Conservation (phyloP, 2,888 invertebrate species). For the Drosophila yooni region DNA sequence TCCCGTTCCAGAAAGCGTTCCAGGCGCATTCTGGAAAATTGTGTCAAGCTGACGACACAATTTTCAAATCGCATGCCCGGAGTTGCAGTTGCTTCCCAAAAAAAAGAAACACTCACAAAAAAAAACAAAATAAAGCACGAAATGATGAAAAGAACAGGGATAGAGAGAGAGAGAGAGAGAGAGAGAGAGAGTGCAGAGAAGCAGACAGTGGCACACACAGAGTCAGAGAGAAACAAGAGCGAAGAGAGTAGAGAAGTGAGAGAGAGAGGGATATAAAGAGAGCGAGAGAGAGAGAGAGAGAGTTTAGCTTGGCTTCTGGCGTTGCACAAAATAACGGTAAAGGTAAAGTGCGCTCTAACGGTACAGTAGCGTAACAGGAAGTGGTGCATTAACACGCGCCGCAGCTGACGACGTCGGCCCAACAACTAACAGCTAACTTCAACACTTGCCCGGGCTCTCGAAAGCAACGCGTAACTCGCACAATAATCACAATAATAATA, state of each 20-base stretch:
- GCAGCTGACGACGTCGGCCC: slow-evolving; percentile 58
- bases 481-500: slow-evolving; percentile 28
- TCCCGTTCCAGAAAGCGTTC: slow-evolving; percentile 60
- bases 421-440: slow-evolving; percentile 36
- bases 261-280: slow-evolving; percentile 21
- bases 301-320: slow-evolving; percentile 38
- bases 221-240: slow-evolving; percentile 6
- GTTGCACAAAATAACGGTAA: slow-evolving; percentile 74
- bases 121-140: slow-evolving; percentile 17
- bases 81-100: slow-evolving; percentile 69
- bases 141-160: slow-evolving; percentile 9
- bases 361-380: slow-evolving; percentile 82
- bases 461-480: slow-evolving; percentile 49
- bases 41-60: slow-evolving; percentile 83
- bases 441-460: slow-evolving; percentile 50
- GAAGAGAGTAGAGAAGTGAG: slow-evolving; percentile 12
- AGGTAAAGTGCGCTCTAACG: slow-evolving; percentile 60
- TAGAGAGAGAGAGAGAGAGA: slow-evolving; percentile 10
- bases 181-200: slow-evolving; percentile 17
- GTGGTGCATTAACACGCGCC: slow-evolving; percentile 82
- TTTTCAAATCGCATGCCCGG: slow-evolving; percentile 79
- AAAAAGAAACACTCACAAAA: slow-evolving; percentile 6
- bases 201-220: slow-evolving; percentile 12
- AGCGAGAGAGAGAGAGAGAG: slow-evolving; percentile 22
- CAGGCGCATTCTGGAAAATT: slow-evolving; percentile 83